Evolutionary conservation across 2,888 invertebrate species (phyloP).

Genomic region (Phortica magna): DNA sequence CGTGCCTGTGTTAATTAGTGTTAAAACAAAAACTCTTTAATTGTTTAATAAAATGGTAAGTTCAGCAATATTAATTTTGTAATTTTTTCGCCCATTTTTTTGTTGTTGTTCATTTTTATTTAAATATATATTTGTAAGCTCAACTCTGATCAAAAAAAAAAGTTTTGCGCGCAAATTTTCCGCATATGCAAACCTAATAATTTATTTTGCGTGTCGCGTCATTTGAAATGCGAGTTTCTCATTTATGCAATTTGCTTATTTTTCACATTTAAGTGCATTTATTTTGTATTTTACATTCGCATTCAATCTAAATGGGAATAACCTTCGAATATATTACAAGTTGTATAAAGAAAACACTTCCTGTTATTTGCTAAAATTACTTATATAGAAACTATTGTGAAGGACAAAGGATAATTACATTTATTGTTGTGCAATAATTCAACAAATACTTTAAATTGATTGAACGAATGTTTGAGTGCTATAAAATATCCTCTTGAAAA

Average conservation of each 20-base stretch:
- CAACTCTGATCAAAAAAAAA: not conserved
- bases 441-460: too few relatives aligned
- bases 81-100: slow-evolving; percentile 21
- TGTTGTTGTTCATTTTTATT: not conserved
- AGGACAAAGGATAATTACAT: too few relatives aligned
- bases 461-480: too few relatives aligned
- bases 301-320: not conserved
- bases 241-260: not conserved
- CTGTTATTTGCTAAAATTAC: too few relatives aligned
- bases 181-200: slow-evolving; percentile 11
- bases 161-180: not conserved
- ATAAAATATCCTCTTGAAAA: too few relatives aligned
- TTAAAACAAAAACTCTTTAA: slow-evolving; percentile 8
- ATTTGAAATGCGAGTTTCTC: slow-evolving; percentile 4
- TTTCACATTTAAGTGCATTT: not conserved
- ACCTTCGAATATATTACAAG: too few relatives aligned
- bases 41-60: slow-evolving; percentile 34
- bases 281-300: not conserved
- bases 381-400: too few relatives aligned
- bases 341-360: too few relatives aligned
- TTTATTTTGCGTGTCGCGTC: slow-evolving; percentile 16
- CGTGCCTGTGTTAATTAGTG: slow-evolving; percentile 24
- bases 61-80: slow-evolving; percentile 41
- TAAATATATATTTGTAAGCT: not conserved
- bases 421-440: too few relatives aligned